Evolutionary conservation across 2,797 vertebrate species (phyloP).

Genomic region (Petrocephalus sullivani): DNA sequence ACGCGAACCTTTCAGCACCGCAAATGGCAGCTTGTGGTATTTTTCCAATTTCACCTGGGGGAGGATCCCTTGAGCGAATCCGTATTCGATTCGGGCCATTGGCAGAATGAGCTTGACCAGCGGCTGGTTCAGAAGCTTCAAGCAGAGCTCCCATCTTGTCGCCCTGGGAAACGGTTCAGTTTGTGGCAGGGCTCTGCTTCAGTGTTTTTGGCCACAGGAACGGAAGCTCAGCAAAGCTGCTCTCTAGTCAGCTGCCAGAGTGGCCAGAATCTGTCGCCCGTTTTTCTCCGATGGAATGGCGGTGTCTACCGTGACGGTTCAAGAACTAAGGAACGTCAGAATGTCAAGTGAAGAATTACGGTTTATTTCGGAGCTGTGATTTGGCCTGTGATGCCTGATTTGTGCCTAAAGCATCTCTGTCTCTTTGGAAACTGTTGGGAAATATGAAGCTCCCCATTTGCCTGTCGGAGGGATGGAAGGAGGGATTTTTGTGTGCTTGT

Average conservation of each 20-base stretch:
- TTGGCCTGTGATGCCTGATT: background rate
- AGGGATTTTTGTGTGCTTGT: background rate
- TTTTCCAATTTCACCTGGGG: background rate
- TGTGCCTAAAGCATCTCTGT: background rate
- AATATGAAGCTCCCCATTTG: background rate
- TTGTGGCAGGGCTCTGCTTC: background rate
- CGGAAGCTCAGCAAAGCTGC: slow-evolving; percentile 1
- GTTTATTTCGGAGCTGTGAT: background rate
- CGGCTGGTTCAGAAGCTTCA: background rate
- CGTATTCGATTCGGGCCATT: background rate
- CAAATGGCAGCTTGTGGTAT: background rate
- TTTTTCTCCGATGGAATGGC: background rate
- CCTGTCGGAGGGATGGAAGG: background rate
- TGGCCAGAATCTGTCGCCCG: background rate
- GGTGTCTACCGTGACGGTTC: slow-evolving; percentile 8
- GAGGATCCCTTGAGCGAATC: background rate
- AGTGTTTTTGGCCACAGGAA: background rate
- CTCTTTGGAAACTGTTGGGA: background rate
- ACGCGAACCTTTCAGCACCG: background rate
- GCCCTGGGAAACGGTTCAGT: background rate
- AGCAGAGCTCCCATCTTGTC: background rate
- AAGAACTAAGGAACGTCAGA: slow-evolving; percentile 4
- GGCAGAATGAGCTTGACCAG: background rate
- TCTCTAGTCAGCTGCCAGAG: slow-evolving; percentile 19
- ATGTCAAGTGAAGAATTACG: background rate